Evolutionary conservation across 2,113 vertebrate genomes (phyloP).

Genomic region (Neolamprologus ventralis): DNA sequence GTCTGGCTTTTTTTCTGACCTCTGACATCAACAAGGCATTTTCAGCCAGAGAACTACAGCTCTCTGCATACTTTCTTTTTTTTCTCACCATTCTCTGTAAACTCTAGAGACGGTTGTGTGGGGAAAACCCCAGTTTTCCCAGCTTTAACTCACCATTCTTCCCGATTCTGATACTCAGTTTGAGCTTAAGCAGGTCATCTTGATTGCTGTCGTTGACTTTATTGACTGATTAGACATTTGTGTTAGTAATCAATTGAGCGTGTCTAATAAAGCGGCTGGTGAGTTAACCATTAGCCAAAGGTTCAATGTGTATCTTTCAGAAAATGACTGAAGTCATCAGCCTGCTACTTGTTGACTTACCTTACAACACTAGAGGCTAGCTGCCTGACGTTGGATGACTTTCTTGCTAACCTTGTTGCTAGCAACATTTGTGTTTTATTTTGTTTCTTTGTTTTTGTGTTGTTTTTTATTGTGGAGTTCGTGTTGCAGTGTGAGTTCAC

Average conservation of each 20-base stretch:
- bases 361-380: not conserved
- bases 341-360: not conserved
- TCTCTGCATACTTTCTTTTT: not conserved
- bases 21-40: not conserved
- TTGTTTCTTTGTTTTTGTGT: not conserved
- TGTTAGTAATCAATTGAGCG: not conserved
- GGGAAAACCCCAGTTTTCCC: not conserved
- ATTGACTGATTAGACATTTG: not conserved
- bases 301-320: not conserved
- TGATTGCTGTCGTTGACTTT: not conserved
- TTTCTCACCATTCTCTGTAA: fast-evolving
- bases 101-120: not conserved
- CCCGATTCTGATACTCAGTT: not conserved
- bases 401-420: not conserved
- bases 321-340: not conserved
- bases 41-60: not conserved
- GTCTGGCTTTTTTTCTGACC: not conserved
- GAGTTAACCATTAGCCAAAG: not conserved
- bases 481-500: not conserved
- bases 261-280: not conserved
- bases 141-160: not conserved
- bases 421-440: not conserved
- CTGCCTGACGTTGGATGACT: not conserved
- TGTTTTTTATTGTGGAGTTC: not conserved
- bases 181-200: not conserved